phyloP scores from a whole-genome alignment of 2,888 invertebrate species.

The Galerucella nymphaeae region DNA sequence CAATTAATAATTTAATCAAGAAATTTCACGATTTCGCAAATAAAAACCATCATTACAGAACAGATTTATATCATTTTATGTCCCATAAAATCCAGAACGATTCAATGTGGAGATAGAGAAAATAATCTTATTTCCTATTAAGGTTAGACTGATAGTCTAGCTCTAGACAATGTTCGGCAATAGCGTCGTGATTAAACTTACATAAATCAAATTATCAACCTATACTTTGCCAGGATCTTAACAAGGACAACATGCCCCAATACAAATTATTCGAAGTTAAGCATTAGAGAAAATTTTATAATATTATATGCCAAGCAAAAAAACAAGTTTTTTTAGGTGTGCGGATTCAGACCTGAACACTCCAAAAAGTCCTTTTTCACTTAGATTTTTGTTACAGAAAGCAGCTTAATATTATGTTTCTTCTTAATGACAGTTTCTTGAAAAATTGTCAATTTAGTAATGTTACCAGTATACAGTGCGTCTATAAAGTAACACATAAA shows the following conservation, averaged over 20 bases:
- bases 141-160: conserved; percentile 9
- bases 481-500: too few species aligned
- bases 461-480: too few species aligned
- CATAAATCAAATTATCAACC: conserved; percentile 5
- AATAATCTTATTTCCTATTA: background rate
- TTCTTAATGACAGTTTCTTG: too few species aligned
- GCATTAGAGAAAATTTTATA: background rate
- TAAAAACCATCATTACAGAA: background rate
- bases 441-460: too few species aligned
- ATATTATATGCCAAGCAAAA: background rate
- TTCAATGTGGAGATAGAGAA: conserved; percentile 4
- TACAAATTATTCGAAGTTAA: too few species aligned
- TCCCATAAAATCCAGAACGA: conserved; percentile 2
- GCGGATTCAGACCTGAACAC: too few species aligned
- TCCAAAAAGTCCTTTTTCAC: too few species aligned
- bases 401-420: too few species aligned
- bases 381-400: too few species aligned
- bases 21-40: background rate
- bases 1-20: conserved; percentile 1
- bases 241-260: background rate
- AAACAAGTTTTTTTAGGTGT: too few species aligned
- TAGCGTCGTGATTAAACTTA: background rate
- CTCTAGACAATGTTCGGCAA: background rate
- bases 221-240: background rate
- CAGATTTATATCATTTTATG: conserved; percentile 10